A percentile compares a stretch with the other conserved stretches of the same genome.
Evolutionary conservation across 2,113 vertebrate genomes (phyloP).

Genomic region (Etheostoma cragini): DNA sequence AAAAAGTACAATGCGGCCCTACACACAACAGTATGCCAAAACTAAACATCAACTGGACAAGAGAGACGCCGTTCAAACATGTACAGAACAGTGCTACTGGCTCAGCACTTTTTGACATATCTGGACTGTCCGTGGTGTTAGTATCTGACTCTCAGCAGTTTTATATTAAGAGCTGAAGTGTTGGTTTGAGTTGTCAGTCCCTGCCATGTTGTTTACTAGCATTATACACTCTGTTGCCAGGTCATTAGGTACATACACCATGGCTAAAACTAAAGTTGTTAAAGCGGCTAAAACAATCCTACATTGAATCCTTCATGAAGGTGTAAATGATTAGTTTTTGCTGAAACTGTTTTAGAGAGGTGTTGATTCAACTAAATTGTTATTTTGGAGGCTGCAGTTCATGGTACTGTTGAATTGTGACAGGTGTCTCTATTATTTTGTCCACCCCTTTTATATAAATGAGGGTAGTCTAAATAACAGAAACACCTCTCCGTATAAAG

Average conservation of each 20-base stretch:
- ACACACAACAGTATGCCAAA: background rate
- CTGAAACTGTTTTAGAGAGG: background rate
- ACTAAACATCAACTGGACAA: background rate
- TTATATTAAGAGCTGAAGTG: slow-evolving; percentile 23
- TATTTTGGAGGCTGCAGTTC: background rate
- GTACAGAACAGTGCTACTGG: background rate
- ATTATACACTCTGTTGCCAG: background rate
- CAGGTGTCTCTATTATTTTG: background rate
- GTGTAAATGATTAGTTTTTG: background rate
- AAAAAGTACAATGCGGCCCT: background rate
- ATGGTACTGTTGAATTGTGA: background rate
- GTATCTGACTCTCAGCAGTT: slow-evolving; percentile 46
- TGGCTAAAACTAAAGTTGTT: background rate
- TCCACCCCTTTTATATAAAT: background rate
- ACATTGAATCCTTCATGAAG: background rate
- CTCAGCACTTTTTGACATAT: slow-evolving; percentile 49
- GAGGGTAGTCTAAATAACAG: background rate
- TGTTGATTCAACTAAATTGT: background rate
- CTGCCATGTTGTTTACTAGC: slow-evolving; percentile 9
- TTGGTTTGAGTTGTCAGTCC: background rate
- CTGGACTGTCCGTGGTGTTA: slow-evolving; percentile 23
- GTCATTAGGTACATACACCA: background rate
- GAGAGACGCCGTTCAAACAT: background rate
- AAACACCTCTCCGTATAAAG: background rate
- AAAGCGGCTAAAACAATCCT: background rate